These are phyloP conservation scores for Lithosia quadra DNA, from an alignment of 2,888 invertebrate genomes.

Conservation along the genomic window DNA sequence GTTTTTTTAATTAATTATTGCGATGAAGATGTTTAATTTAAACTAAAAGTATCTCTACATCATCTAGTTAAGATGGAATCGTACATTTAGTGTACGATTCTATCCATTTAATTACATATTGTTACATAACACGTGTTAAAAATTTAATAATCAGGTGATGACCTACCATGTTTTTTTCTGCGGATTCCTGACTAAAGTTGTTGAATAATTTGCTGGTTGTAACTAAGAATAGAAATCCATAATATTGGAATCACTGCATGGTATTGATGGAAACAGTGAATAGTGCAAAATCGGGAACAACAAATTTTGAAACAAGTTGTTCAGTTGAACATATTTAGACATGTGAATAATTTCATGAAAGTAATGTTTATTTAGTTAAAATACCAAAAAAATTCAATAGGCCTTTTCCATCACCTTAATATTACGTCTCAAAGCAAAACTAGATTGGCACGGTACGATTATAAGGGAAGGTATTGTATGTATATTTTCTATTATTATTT, in stretches of 20 bases:
- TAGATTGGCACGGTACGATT: background rate
- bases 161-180: constrained; percentile 6
- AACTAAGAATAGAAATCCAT: background rate
- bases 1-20: constrained; percentile 47
- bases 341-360: constrained; percentile 27
- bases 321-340: constrained; percentile 19
- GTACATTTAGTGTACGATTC: constrained; percentile 28
- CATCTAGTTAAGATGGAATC: constrained; percentile 41
- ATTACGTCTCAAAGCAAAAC: background rate
- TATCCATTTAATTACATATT: constrained; percentile 25
- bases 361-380: constrained; percentile 22
- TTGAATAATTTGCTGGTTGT: background rate
- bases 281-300: constrained; percentile 22
- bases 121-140: constrained; percentile 13
- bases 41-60: constrained; percentile 46
- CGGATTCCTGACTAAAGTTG: constrained; percentile 1
- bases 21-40: constrained; percentile 40
- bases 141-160: constrained; percentile 2
- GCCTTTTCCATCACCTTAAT: constrained; percentile 12
- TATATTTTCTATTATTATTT: background rate
- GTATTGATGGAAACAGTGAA: constrained; percentile 5
- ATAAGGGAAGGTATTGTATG: background rate
- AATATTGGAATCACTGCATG: background rate
- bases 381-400: constrained; percentile 27
- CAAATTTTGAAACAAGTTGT: constrained; percentile 15